Evolutionary conservation across 2,888 invertebrate genomes (phyloP).

Genomic region (Dyspetes luteomarginatus): DNA sequence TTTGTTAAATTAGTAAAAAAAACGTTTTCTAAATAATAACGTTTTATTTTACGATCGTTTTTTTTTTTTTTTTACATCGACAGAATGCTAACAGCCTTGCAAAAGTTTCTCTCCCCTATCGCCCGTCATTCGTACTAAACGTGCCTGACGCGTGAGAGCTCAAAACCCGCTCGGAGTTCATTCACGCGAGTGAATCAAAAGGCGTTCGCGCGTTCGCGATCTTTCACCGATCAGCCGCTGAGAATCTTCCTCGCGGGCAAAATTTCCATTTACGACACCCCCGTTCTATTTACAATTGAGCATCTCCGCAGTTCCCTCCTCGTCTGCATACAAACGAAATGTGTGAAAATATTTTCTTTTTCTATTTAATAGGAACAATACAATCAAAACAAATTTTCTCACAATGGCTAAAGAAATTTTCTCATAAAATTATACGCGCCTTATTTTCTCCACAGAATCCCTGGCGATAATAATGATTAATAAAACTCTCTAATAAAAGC

Average conservation of each 20-base stretch:
- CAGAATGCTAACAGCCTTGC: neutral
- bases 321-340: too few relatives aligned
- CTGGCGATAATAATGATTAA: neutral
- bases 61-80: neutral
- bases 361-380: neutral
- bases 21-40: too few relatives aligned
- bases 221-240: conserved; percentile 30
- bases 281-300: conserved; percentile 12
- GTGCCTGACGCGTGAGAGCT: conserved; percentile 42
- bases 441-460: conserved; percentile 22
- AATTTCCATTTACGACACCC: conserved; percentile 31
- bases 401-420: neutral
- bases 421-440: conserved; percentile 15
- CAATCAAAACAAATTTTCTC: neutral
- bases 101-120: neutral
- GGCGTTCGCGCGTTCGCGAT: conserved; percentile 47
- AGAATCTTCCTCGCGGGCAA: conserved; percentile 6
- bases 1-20: too few relatives aligned
- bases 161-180: conserved; percentile 50
- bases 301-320: too few relatives aligned
- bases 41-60: neutral
- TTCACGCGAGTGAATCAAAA: conserved; percentile 59
- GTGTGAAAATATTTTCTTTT: conserved; percentile 10
- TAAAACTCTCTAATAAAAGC: neutral
- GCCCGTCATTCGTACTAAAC: conserved; percentile 7